Base-by-base conservation (phyloP, 2,888 invertebrate species). In the Eristalinus aeneus region DNA sequence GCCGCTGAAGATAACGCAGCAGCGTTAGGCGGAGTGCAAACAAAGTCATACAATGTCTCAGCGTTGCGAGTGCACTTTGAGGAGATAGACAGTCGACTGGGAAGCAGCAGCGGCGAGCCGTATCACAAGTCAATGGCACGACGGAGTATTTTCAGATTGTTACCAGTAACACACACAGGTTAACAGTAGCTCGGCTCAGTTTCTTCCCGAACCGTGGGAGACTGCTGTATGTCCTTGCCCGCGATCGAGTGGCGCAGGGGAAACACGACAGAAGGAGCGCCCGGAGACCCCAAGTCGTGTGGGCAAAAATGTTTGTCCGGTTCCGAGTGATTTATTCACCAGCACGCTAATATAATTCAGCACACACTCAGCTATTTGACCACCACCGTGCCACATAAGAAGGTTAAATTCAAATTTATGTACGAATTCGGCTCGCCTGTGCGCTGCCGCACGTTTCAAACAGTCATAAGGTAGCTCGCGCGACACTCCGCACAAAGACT, bases 251-350 rank as follows among this genome's bases (percentile, higher is more conserved):
- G 2, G 39, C 39, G 46, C n/a, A 16, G 56, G 23, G 32, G 58
- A 54, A 61, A 56, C 22, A 32, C 34, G 16, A 27, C 27, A 27
- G 2, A 27, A 27, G 27, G 27, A 27, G 27, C 27, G 27, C 27
- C 27, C 16, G 56, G 32, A 71, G 80, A 85, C 85, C 77, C 58
- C 77, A 82, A 82, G 74, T 54, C 36, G 76, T 81, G 85, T 86
- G 81, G 82, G 77, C 74, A 74, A 86, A 80, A 82, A 72, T 60
- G 61, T 77, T 54, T 77, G 81, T 74, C 77, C 85, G 36, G 69
- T 81, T 46, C 58, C 73, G 77, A 74, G 71, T 86, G 86, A 86
- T 86, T 82, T 86, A 86, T 86, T 86, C 82, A 82, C 64, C 82
- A 69, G 65, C 39, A 53, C 64, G 82, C 32, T 86, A 86, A 86